phyloP scores from a whole-genome alignment of 2,888 invertebrate species.

The Eulithis prunata region DNA sequence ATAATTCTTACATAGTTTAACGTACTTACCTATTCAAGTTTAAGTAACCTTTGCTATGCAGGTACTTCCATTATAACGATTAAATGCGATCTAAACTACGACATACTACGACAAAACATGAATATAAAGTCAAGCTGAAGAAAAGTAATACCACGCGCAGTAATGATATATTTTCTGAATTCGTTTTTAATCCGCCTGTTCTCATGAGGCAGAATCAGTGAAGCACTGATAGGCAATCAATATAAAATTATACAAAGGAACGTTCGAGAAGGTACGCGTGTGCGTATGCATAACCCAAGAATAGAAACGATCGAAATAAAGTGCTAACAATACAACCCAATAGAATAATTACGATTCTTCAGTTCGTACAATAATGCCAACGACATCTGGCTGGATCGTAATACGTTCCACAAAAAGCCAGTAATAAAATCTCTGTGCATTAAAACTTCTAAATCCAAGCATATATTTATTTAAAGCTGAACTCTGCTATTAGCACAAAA shows the following conservation, averaged over 20 bases:
- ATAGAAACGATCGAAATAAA: slow-evolving; percentile 11
- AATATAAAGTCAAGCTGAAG: no score
- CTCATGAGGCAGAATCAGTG: background rate
- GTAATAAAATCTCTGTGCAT: slow-evolving; percentile 14
- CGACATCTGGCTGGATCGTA: slow-evolving; percentile 12
- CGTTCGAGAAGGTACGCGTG: background rate
- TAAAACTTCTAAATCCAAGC: slow-evolving; percentile 16
- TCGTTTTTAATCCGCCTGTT: background rate
- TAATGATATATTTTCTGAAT: background rate
- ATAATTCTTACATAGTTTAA: no score
- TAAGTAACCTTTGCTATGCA: no score
- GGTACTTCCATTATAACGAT: no score
- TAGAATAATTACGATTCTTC: slow-evolving; percentile 4
- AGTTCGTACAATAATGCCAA: slow-evolving; percentile 7
- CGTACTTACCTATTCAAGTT: no score
- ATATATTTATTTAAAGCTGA: slow-evolving; percentile 24
- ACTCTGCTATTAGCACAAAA: slow-evolving; percentile 24
- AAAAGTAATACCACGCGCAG: no score
- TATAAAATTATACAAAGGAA: background rate
- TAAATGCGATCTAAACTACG: no score
- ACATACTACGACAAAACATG: no score
- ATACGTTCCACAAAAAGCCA: slow-evolving; percentile 20
- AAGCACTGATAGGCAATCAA: background rate
- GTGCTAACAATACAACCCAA: slow-evolving; percentile 9
- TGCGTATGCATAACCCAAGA: slow-evolving; percentile 4